Evolutionary conservation across 2,797 vertebrate species (phyloP).

Genomic region (Syngnathus rostellatus): DNA sequence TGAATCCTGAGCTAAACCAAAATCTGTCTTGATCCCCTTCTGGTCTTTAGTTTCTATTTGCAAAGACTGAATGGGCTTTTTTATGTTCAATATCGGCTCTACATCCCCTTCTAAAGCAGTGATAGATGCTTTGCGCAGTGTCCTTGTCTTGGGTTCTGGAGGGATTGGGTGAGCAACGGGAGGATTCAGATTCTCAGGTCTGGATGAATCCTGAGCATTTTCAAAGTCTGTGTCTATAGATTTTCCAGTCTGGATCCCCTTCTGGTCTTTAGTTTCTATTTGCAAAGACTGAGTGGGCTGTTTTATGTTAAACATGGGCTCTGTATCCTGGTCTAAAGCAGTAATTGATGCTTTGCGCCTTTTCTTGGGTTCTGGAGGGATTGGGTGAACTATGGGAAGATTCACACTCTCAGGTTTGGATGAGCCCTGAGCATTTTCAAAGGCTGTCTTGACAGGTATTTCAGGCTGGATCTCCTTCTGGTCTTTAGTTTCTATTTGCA

Average conservation of each 20-base stretch:
- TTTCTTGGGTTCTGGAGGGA: conserved; percentile 73
- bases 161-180: conserved; percentile 49
- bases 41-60: conserved; percentile 10
- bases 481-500: conserved; percentile 7
- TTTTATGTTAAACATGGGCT: conserved; percentile 23
- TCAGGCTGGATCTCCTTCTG: conserved; percentile 11
- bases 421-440: neutral
- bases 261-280: conserved; percentile 13
- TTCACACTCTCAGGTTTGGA: conserved; percentile 12
- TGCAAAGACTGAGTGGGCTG: conserved; percentile 5
- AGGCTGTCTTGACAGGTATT: conserved; percentile 1
- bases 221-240: conserved; percentile 14
- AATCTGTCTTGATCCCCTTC: conserved; percentile 14
- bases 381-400: conserved; percentile 25
- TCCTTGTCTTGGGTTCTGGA: conserved; percentile 73
- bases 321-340: conserved; percentile 53
- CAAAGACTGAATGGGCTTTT: conserved; percentile 9
- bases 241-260: conserved; percentile 7
- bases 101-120: conserved; percentile 60
- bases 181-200: conserved; percentile 5
- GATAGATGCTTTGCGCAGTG: conserved; percentile 76
- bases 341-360: conserved; percentile 77
- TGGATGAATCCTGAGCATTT: neutral
- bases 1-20: conserved; percentile 9
- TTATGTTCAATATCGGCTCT: conserved; percentile 20